Evolutionary conservation across 2,888 invertebrate species (phyloP).

Genomic region (Linnaemya vulpina): DNA sequence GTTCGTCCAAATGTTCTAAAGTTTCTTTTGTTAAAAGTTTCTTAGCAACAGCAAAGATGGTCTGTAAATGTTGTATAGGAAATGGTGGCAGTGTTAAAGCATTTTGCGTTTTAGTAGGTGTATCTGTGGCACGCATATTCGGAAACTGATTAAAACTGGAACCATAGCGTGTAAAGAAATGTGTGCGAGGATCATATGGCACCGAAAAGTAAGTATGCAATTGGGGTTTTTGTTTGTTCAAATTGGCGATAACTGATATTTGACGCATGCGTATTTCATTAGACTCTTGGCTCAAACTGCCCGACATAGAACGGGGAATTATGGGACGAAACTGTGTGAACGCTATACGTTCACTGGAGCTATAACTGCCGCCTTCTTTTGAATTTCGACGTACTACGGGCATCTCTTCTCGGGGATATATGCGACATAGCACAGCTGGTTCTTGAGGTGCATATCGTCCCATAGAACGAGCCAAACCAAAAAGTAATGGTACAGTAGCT

Average conservation of each 20-base stretch:
- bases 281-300: constrained; percentile 88
- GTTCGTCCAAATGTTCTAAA: constrained; percentile 91
- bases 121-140: constrained; percentile 90
- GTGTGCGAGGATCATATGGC: constrained; percentile 91
- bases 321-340: constrained; percentile 92
- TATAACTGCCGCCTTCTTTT: constrained; percentile 77
- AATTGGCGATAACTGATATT: constrained; percentile 72
- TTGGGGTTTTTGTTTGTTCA: constrained; percentile 76
- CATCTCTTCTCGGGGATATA: constrained; percentile 92
- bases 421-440: constrained; percentile 91
- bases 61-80: constrained; percentile 89
- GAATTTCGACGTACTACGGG: constrained; percentile 78
- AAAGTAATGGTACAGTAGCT: constrained; percentile 91
- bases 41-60: constrained; percentile 91
- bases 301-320: constrained; percentile 95
- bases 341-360: constrained; percentile 85
- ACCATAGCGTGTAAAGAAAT: constrained; percentile 96
- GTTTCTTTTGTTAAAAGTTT: constrained; percentile 93
- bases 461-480: constrained; percentile 95
- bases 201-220: constrained; percentile 86
- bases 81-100: constrained; percentile 76
- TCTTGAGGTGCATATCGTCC: constrained; percentile 92
- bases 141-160: constrained; percentile 96
- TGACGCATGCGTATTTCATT: constrained; percentile 81
- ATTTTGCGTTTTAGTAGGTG: constrained; percentile 87